Conservation (phyloP, 2,888 invertebrate genomes). For the Zaprionus obscuricornis region DNA sequence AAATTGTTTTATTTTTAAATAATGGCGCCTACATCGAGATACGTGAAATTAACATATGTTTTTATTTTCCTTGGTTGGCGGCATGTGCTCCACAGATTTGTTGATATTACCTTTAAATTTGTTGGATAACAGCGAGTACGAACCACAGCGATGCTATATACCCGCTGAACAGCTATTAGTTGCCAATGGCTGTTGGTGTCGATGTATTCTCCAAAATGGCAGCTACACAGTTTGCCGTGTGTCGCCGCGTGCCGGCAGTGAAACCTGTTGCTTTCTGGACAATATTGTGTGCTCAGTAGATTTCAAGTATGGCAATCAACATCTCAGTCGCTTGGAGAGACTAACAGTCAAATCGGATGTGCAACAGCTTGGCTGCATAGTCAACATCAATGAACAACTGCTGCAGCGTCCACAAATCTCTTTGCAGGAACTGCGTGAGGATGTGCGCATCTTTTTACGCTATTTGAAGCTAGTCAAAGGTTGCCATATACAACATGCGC, state of each 20-base stretch:
- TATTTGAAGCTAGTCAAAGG: conserved; percentile 42
- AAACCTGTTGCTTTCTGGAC: conserved; percentile 71
- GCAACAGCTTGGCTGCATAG: conserved; percentile 30
- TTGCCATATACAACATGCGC: conserved; percentile 49
- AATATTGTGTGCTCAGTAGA: conserved; percentile 50
- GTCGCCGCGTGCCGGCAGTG: conserved; percentile 37
- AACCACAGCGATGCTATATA: conserved; percentile 47
- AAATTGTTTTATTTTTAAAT: no score
- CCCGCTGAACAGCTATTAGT: conserved; percentile 10
- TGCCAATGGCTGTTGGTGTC: conserved; percentile 51
- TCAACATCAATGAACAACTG: conserved; percentile 42
- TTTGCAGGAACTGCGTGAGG: conserved; percentile 26
- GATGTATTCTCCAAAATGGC: conserved; percentile 51
- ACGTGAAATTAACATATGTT: conserved; percentile 15
- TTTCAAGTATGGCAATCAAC: conserved; percentile 26
- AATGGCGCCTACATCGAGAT: conserved; percentile 2
- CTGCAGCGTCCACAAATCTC: conserved; percentile 23
- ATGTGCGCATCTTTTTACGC: conserved; percentile 43
- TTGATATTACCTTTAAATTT: conserved; percentile 49
- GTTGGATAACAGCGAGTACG: conserved; percentile 49
- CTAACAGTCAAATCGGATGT: not conserved
- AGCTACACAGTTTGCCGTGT: conserved; percentile 61
- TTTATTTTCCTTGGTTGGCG: conserved; percentile 13
- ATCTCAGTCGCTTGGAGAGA: conserved; percentile 26
- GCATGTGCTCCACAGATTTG: conserved; percentile 55